Conservation (phyloP, 2,888 invertebrate genomes). For the Dusona sp. region DNA sequence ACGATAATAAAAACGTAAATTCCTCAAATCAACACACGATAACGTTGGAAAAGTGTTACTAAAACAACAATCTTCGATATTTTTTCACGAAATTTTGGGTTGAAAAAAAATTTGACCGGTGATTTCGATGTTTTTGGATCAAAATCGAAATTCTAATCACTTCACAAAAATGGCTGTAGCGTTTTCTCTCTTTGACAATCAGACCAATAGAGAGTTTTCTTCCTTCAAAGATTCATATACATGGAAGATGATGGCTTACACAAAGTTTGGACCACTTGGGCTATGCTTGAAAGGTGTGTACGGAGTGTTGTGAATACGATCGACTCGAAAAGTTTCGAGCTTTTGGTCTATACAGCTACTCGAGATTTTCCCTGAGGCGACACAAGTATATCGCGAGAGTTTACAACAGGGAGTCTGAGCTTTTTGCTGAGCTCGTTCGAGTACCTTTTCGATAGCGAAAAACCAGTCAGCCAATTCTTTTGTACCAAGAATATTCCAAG, state of each 20-base stretch:
- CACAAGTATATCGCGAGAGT: slow-evolving; percentile 24
- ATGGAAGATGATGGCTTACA: slow-evolving; percentile 35
- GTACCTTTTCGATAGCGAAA: slow-evolving; percentile 47
- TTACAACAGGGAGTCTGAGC: slow-evolving; percentile 15
- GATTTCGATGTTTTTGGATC: too few species aligned
- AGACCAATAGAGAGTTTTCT: neutral
- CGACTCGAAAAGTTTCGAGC: slow-evolving; percentile 64
- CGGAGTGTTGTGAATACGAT: slow-evolving; percentile 16
- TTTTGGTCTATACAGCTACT: slow-evolving; percentile 52
- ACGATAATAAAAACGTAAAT: too few species aligned
- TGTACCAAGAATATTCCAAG: slow-evolving; percentile 30
- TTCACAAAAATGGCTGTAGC: neutral
- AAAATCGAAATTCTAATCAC: too few species aligned
- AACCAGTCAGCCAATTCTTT: slow-evolving; percentile 28
- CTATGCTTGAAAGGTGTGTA: slow-evolving; percentile 51
- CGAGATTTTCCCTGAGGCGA: slow-evolving; percentile 55
- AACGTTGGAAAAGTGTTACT: too few species aligned
- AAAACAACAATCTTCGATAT: too few species aligned
- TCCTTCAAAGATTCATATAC: slow-evolving; percentile 9
- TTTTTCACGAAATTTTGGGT: too few species aligned
- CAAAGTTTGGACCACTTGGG: slow-evolving; percentile 59
- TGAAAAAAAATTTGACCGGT: too few species aligned
- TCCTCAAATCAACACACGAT: too few species aligned
- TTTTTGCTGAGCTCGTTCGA: slow-evolving; percentile 40
- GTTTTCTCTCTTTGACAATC: neutral